phyloP scores from a whole-genome alignment of 2,888 invertebrate species.

The Drosophila infuscata region DNA sequence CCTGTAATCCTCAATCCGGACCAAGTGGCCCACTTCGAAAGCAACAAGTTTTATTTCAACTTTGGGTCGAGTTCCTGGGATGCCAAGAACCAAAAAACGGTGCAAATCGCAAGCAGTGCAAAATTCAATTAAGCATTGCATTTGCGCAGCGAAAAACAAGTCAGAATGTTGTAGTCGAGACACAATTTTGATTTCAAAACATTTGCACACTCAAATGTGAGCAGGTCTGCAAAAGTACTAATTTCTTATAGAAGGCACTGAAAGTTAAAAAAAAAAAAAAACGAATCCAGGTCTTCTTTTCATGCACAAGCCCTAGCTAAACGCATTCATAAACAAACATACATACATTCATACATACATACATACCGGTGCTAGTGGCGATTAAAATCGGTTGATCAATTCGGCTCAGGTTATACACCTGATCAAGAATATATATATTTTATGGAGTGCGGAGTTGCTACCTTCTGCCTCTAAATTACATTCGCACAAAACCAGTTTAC shows the following conservation, averaged over 20 bases:
- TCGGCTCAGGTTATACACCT: no score
- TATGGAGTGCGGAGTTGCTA: no score
- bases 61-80: conserved; percentile 27
- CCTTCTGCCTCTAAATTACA: neutral
- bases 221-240: neutral
- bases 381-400: no score
- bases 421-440: no score
- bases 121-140: conserved; percentile 9
- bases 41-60: neutral
- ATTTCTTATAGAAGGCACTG: neutral
- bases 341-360: neutral
- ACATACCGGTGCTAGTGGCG: neutral
- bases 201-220: neutral
- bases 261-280: neutral
- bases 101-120: conserved; percentile 8
- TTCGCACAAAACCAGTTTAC: neutral
- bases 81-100: conserved; percentile 5
- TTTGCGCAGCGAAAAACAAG: conserved; percentile 9
- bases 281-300: no score
- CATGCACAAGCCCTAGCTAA: neutral
- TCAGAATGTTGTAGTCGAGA: neutral
- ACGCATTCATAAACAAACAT: neutral
- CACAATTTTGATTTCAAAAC: neutral
- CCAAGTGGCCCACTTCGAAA: neutral
- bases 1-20: conserved; percentile 32